Base-by-base conservation (phyloP, 2,888 invertebrate genomes). In the Andrena hattorfiana region DNA sequence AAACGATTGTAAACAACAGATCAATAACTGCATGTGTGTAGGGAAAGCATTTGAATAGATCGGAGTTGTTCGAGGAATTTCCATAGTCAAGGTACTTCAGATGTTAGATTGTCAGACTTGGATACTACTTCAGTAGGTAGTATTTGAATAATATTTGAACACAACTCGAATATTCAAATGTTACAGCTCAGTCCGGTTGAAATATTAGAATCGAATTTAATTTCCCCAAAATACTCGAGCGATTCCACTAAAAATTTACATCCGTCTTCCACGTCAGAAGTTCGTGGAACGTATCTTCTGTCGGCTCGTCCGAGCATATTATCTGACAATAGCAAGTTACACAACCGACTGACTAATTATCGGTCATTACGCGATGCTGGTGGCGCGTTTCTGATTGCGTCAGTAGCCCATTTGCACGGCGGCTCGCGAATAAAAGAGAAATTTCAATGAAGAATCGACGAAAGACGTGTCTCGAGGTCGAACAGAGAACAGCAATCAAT, bases 311-410 rank as follows among this genome's bases (percentile, higher is more conserved):
- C 49, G 80, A 68, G 80, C 66, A 76, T 84, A 81, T 87, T 86
- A 83, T 72, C 79, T 51, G 77, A 86, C 88, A 89, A 89, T 89
- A 63, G 73, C 28, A 7, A 49, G 64, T 88, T 84, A 51, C 66
- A 83, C 76, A 89, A 89, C 60, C 56, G 20, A 67, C 83, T 77
- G 81, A 87, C 87, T 92, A 92, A 92, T 92, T 92, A 91, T 91
- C 89, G 85, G 87, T 89, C 85, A 89, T 92, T 92, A 91, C 84
- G 86, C 56, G 85, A 68, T 72, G 83, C 81, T 83, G 71, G 72
- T 88, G 87, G 85, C 80, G 85, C 85, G 85, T 84, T 84, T 71
- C 66, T 74, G 66, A 72, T 90, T 90, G 83, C 89, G 84, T 89
- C 87, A 89, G 82, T 83, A 80, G 78, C 32, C 85, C 73, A 83